phyloP scores from a whole-genome alignment of 2,113 vertebrate genomes.

The Tamias sibiricus region DNA sequence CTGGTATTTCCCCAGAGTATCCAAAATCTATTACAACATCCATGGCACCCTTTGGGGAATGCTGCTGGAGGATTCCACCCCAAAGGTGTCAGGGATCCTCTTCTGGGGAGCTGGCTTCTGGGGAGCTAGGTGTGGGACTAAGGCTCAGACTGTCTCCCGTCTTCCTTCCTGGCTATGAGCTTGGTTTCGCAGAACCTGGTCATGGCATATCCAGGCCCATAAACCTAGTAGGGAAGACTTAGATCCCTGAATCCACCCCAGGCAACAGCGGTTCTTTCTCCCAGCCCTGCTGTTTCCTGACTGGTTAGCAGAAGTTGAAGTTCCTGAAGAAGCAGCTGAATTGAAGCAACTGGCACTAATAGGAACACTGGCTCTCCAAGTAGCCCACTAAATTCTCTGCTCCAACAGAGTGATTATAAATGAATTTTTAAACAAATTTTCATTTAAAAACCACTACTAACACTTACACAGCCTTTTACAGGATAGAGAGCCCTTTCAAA shows the following conservation, averaged over 20 bases:
- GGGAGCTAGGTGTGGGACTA: not conserved
- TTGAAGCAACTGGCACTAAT: not conserved
- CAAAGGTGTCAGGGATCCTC: not conserved
- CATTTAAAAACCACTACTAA: not conserved
- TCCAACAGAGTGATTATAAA: not conserved
- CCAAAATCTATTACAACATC: not conserved
- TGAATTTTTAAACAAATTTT: slow-evolving; percentile 22
- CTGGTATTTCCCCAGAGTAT: not conserved
- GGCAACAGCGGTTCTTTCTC: not conserved
- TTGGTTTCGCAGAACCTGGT: not conserved
- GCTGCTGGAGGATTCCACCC: not conserved
- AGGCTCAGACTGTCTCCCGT: not conserved
- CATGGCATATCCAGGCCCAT: not conserved
- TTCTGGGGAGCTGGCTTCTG: not conserved
- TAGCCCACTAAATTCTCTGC: not conserved
- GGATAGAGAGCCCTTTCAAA: slow-evolving; percentile 33
- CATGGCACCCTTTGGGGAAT: not conserved
- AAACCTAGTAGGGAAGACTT: not conserved
- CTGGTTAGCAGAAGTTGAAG: not conserved
- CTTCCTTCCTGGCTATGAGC: not conserved
- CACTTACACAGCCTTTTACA: not conserved
- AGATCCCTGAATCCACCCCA: not conserved
- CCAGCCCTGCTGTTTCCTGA: not conserved
- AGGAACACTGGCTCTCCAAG: not conserved
- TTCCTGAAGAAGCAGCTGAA: not conserved